Percentiles rank a stretch among this genome's conserved stretches.
These are phyloP conservation scores for Volucella inanis DNA, from an alignment of 2,888 invertebrate species.

Conservation along the genomic window DNA sequence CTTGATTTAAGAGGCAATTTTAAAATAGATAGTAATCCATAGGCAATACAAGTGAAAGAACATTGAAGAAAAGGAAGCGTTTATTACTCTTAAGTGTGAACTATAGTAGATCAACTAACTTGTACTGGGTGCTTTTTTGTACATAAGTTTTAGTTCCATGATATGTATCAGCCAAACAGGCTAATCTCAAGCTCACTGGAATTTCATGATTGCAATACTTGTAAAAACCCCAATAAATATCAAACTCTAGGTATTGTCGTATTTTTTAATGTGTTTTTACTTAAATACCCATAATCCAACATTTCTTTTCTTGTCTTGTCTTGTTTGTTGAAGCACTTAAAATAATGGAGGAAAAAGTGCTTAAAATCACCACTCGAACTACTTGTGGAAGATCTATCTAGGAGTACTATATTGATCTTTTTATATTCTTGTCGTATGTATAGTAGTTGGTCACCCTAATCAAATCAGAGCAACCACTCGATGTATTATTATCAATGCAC, in stretches of 20 bases:
- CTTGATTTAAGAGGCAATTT: slow-evolving; percentile 41
- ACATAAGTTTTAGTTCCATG: too few species aligned
- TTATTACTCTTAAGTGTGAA: slow-evolving; percentile 8
- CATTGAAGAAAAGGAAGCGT: background rate
- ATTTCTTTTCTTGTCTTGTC: background rate
- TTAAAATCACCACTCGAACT: slow-evolving; percentile 35
- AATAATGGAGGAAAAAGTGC: background rate
- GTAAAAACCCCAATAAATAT: too few species aligned
- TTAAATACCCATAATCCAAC: background rate
- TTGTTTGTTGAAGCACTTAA: background rate
- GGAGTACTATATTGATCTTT: background rate
- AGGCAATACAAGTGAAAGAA: background rate
- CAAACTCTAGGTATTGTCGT: too few species aligned
- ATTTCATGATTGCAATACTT: too few species aligned
- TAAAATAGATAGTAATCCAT: slow-evolving; percentile 38
- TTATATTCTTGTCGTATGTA: background rate
- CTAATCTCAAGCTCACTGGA: too few species aligned
- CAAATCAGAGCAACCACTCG: slow-evolving; percentile 28
- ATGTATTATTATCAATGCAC: slow-evolving; percentile 55
- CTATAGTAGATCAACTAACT: background rate
- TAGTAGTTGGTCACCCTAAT: slow-evolving; percentile 51
- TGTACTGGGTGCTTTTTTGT: background rate
- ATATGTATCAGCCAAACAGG: too few species aligned
- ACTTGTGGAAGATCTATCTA: slow-evolving; percentile 10
- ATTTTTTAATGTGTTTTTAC: too few species aligned